Evolutionary conservation across 2,797 vertebrate species (phyloP).

Genomic region (Phaenicophaeus curvirostris): DNA sequence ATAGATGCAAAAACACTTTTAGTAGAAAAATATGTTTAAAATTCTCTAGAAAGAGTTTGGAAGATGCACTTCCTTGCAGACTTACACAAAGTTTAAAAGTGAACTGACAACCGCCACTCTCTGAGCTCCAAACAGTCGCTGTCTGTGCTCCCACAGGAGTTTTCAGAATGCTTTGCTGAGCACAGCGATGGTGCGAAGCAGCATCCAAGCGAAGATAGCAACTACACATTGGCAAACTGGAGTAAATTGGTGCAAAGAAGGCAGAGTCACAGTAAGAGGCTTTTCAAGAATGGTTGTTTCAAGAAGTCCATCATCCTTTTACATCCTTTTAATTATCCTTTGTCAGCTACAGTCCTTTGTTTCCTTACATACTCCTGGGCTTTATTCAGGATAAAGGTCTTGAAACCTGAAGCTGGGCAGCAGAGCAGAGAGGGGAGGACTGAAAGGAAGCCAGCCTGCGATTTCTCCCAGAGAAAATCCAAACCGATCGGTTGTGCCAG

Average conservation of each 20-base stretch:
- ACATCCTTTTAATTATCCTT: background rate
- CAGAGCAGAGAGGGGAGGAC: background rate
- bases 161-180: background rate
- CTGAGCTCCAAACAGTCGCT: background rate
- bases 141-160: background rate
- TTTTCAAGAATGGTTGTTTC: background rate
- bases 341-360: background rate
- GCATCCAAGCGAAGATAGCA: background rate
- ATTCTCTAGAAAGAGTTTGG: slow-evolving; percentile 10
- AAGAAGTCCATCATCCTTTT: background rate
- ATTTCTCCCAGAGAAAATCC: background rate
- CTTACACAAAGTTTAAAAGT: background rate
- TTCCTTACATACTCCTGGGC: background rate
- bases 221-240: background rate
- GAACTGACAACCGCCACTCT: background rate
- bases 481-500: background rate
- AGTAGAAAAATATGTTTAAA: slow-evolving; percentile 54
- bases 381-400: background rate
- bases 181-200: background rate
- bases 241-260: background rate
- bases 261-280: background rate
- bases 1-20: slow-evolving; percentile 51
- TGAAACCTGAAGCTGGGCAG: background rate
- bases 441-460: background rate
- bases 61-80: slow-evolving; percentile 22